These are phyloP conservation scores for Cydia splendana DNA, from an alignment of 1,140 invertebrate genomes.

Conservation along the genomic window DNA sequence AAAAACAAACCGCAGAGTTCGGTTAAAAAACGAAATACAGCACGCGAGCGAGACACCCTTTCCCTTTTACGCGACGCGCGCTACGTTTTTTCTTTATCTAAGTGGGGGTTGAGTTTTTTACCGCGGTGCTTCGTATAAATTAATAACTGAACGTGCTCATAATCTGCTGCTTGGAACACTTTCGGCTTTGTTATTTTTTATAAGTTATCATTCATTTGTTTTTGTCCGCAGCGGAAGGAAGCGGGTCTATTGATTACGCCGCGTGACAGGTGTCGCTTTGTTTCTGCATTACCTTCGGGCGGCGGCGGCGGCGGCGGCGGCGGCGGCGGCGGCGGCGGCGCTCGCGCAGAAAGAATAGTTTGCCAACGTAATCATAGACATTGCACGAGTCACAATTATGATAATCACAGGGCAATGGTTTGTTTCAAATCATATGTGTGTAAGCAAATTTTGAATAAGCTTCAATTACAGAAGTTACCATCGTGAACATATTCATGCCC, in stretches of 20 bases:
- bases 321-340: conserved; percentile 3
- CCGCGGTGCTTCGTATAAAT: conserved; percentile 75
- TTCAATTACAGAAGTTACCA: too few relatives aligned
- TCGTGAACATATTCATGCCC: too few relatives aligned
- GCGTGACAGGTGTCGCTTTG: conserved; percentile 63
- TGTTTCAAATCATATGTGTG: background rate
- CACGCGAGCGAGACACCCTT: conserved; percentile 78
- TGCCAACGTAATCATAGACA: conserved; percentile 35
- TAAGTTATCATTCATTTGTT: conserved; percentile 69
- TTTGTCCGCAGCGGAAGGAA: conserved; percentile 68
- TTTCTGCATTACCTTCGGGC: conserved; percentile 34
- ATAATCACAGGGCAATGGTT: background rate
- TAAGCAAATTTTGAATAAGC: background rate
- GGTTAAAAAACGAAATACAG: conserved; percentile 76
- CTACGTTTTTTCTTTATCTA: conserved; percentile 71
- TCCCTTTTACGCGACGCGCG: conserved; percentile 76
- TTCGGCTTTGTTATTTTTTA: conserved; percentile 73
- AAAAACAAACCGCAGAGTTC: conserved; percentile 76
- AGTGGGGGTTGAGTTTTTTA: conserved; percentile 75
- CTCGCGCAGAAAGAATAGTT: conserved; percentile 24
- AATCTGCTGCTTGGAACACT: conserved; percentile 77
- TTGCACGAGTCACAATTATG: background rate
- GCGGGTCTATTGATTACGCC: conserved; percentile 68
- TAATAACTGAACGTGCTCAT: conserved; percentile 78
- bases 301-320: too few relatives aligned